Evolutionary conservation across 2,113 vertebrate species (phyloP).

Genomic region (Solenodon paradoxus): DNA sequence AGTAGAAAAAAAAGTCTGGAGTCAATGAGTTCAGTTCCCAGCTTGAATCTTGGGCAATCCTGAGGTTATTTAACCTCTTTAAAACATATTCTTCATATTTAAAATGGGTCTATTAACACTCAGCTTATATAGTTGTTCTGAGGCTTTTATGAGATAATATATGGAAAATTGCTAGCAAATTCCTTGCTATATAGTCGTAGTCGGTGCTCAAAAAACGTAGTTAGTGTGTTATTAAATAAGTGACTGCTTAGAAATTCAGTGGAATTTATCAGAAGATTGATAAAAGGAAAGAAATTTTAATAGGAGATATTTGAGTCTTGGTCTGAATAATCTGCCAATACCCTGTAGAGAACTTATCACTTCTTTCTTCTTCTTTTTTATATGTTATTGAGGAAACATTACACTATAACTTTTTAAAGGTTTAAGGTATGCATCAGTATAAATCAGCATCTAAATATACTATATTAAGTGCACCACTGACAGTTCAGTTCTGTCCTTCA

Average conservation of each 20-base stretch:
- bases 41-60: not conserved
- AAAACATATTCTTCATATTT: not conserved
- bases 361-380: too few species aligned
- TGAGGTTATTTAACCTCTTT: not conserved
- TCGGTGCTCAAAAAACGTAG: not conserved
- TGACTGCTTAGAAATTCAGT: conserved; percentile 1
- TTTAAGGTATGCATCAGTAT: too few species aligned
- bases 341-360: not conserved
- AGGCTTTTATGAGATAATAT: conserved; percentile 21
- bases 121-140: not conserved
- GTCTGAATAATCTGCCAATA: not conserved
- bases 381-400: too few species aligned
- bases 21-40: not conserved
- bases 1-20: not conserved
- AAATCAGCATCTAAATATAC: too few species aligned
- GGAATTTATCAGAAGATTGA: not conserved
- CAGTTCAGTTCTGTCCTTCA: too few species aligned
- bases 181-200: not conserved
- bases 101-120: not conserved
- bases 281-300: conserved; percentile 19
- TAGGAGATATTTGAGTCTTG: not conserved
- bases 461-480: too few species aligned
- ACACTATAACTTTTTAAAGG: too few species aligned
- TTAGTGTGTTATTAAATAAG: conserved; percentile 6
- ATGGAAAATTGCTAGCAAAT: not conserved